A percentile compares a stretch with the other conserved stretches of the same genome.
phyloP scores from a whole-genome alignment of 2,113 vertebrate species.

The Arizona elegans region DNA sequence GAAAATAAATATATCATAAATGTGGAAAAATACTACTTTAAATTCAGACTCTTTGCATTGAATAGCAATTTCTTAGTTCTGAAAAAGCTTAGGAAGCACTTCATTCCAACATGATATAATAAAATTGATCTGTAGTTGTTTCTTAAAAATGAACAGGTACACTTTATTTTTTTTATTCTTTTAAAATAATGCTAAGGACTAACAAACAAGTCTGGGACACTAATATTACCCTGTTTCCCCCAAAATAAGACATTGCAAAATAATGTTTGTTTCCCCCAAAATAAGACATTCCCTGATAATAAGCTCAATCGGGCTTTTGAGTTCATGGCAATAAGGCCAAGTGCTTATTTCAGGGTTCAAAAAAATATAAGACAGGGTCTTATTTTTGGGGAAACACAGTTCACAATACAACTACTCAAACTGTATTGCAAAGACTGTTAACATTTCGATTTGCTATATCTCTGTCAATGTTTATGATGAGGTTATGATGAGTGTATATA shows the following conservation, averaged over 20 bases:
- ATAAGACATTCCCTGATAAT: no score
- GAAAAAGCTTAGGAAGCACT: not conserved
- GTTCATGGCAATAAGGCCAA: no score
- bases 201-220: not conserved
- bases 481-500: not conserved
- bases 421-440: not conserved
- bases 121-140: not conserved
- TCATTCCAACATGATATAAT: not conserved
- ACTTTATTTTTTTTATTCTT: not conserved
- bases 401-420: not conserved
- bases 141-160: not conserved
- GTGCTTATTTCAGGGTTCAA: no score
- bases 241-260: no score
- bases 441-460: not conserved
- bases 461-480: not conserved
- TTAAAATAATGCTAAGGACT: not conserved
- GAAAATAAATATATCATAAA: not conserved
- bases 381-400: not conserved
- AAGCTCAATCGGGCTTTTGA: no score
- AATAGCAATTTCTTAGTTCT: not conserved
- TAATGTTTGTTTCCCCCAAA: no score
- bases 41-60: not conserved
- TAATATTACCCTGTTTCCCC: not conserved
- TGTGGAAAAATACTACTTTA: not conserved
- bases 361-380: no score